These are phyloP conservation scores for Bacillus rossius DNA, from an alignment of 1,140 invertebrate genomes.

Conservation along the genomic window DNA sequence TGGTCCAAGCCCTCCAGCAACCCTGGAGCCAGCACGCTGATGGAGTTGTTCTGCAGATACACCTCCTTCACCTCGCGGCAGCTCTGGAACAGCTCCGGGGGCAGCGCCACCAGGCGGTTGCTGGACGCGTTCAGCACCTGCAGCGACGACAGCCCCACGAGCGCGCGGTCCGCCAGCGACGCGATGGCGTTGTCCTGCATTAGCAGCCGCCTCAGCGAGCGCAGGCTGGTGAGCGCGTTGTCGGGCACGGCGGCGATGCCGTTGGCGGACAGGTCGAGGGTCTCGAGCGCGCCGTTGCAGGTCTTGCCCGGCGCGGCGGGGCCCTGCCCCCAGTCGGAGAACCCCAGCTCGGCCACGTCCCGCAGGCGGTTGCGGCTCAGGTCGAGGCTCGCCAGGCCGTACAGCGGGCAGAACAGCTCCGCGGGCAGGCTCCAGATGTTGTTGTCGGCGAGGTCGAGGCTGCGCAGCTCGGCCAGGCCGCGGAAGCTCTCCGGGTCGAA, in stretches of 20 bases:
- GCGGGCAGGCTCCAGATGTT: slow-evolving; percentile 71
- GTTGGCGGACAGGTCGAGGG: slow-evolving; percentile 69
- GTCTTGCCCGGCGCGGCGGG: slow-evolving; percentile 44
- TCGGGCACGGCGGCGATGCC: slow-evolving; percentile 61
- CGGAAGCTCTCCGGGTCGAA: slow-evolving; percentile 62
- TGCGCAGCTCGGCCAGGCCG: slow-evolving; percentile 59
- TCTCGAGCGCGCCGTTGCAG: slow-evolving; percentile 59
- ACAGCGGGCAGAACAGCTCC: slow-evolving; percentile 67
- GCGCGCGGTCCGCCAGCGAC: slow-evolving; percentile 61
- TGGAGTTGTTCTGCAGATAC: slow-evolving; percentile 72
- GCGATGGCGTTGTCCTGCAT: slow-evolving; percentile 70
- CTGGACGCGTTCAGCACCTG: slow-evolving; percentile 69
- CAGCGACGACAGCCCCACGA: slow-evolving; percentile 58
- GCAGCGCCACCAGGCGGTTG: slow-evolving; percentile 66
- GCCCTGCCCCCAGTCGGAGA: slow-evolving; percentile 54
- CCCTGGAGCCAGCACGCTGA: slow-evolving; percentile 68
- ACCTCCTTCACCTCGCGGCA: slow-evolving; percentile 61
- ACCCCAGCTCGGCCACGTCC: slow-evolving; percentile 63
- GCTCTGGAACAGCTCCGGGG: slow-evolving; percentile 65
- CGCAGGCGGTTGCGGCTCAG: slow-evolving; percentile 72
- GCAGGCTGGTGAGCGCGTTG: slow-evolving; percentile 59
- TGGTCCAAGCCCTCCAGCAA: slow-evolving; percentile 68
- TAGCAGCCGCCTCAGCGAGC: slow-evolving; percentile 56
- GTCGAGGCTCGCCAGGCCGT: slow-evolving; percentile 62
- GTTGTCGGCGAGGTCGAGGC: slow-evolving; percentile 70